These are phyloP conservation scores for Hypolimnas misippus DNA, from an alignment of 2,888 invertebrate species.

Conservation along the genomic window DNA sequence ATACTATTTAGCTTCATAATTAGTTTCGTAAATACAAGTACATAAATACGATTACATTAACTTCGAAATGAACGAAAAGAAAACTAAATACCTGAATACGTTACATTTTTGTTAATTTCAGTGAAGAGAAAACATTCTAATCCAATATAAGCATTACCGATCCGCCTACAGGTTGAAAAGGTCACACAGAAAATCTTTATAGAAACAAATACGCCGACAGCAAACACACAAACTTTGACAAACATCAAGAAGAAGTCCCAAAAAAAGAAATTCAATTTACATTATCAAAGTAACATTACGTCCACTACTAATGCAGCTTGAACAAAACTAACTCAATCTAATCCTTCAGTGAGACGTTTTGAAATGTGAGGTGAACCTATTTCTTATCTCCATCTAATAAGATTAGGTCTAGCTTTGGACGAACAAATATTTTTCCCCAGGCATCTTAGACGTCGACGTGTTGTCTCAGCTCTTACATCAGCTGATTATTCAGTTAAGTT, in stretches of 20 bases:
- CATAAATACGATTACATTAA: too few species aligned
- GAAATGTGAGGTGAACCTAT: constrained; percentile 4
- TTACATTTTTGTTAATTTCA: too few species aligned
- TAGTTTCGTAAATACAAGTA: too few species aligned
- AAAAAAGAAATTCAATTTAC: not conserved
- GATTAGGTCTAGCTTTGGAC: constrained; percentile 16
- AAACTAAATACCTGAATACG: too few species aligned
- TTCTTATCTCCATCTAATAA: constrained; percentile 20
- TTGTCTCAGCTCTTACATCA: constrained; percentile 8
- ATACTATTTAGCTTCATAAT: too few species aligned
- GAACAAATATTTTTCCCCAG: constrained; percentile 25
- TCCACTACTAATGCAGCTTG: not conserved
- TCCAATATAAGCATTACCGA: too few species aligned
- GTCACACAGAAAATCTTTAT: too few species aligned
- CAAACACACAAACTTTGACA: not conserved
- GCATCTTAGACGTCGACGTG: constrained; percentile 18
- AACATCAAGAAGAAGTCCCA: not conserved
- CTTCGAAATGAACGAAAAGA: too few species aligned
- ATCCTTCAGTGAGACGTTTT: constrained; percentile 1
- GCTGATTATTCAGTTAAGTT: constrained; percentile 18
- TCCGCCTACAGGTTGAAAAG: too few species aligned
- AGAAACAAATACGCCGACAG: too few species aligned
- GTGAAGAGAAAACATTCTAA: too few species aligned
- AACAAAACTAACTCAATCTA: constrained; percentile 3
- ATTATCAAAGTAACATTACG: not conserved